Evolutionary conservation across 2,113 vertebrate species (phyloP), one percentile per base, ranked within the genome.

Genomic region (Puntigrus tetrazona): DNA sequence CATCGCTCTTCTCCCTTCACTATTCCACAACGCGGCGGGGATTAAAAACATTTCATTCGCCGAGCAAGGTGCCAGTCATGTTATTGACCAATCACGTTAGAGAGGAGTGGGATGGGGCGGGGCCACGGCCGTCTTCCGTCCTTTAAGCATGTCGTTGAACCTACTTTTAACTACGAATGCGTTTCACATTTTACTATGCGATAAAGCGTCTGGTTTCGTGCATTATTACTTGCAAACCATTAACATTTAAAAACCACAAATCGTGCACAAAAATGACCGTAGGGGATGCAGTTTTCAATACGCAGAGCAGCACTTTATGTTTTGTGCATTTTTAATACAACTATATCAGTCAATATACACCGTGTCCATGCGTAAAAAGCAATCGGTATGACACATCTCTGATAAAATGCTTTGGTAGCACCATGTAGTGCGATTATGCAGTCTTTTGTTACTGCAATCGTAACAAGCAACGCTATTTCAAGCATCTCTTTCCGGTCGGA

Each of bases 71-170:
- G 81, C 70, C 74, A 18, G 13, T 55, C 43, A 69, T 36, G 3
- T 1, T 18, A 8, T 52, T n/a, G 41, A 75, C 86, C 84, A 82
- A 82, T 85, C 63, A 5, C 5, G 34, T 57, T 36, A 1, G 13
- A 7, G 65, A 67, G 59, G 14, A 45, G 57, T 63, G 16, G 59
- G 59, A 45, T 4, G 5, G 18, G 59, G 59, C 9, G 16, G 78
- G 36, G 22, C 2, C 16, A 20, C 47, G 4, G 10, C n/a, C 14
- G 3, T 61, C 38, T 65, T 65, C 59, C 59, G 36, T 18, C 38
- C n/a, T 18, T 79, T 20, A 61, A 7, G 9, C 1, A 41, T 36
- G 16, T 29, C 3, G 22, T 41, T 31, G 3, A n/a, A 31, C 38
- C 16, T 27, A 80, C 41, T 45, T n/a, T 18, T 13, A 59, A 27